Conservation (phyloP, 2,113 vertebrate species). For the Prietella phreatophila region DNA sequence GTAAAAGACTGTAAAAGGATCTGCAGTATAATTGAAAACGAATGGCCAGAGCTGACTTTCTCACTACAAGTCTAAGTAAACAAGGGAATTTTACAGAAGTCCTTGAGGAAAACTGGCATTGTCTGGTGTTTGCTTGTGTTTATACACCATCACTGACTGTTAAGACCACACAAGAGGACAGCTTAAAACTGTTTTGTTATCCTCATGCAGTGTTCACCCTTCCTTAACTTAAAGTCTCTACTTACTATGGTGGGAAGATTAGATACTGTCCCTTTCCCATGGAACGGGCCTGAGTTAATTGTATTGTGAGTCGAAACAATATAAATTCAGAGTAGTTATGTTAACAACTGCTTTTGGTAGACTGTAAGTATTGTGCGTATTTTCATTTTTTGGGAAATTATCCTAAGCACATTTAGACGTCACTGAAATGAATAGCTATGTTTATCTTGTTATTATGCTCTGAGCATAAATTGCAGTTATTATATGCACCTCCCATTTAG, state of each 20-base stretch:
- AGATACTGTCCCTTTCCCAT: conserved; percentile 34
- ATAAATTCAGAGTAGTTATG: conserved; percentile 32
- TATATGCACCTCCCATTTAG: not conserved
- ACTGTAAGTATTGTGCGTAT: not conserved
- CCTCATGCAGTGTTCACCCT: not conserved
- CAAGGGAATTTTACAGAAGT: not conserved
- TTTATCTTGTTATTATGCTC: not conserved
- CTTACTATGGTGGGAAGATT: conserved; percentile 20
- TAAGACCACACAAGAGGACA: conserved; percentile 43
- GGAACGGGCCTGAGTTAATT: not conserved
- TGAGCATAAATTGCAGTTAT: not conserved
- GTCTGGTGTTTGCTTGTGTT: conserved; percentile 16
- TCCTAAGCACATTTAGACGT: not conserved
- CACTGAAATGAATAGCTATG: conserved; percentile 1
- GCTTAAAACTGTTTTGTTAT: conserved; percentile 21
- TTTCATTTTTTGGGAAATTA: not conserved
- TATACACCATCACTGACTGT: conserved; percentile 28
- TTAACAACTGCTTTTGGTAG: conserved; percentile 20
- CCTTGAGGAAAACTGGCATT: not conserved
- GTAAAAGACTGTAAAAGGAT: not conserved
- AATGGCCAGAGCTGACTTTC: not conserved
- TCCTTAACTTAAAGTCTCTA: conserved; percentile 16
- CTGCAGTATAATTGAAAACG: conserved; percentile 8
- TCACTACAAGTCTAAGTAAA: conserved; percentile 8
- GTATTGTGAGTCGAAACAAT: conserved; percentile 23